These are phyloP conservation scores for Nemotelus pantherinus DNA, from an alignment of 2,888 invertebrate genomes.

Conservation along the genomic window DNA sequence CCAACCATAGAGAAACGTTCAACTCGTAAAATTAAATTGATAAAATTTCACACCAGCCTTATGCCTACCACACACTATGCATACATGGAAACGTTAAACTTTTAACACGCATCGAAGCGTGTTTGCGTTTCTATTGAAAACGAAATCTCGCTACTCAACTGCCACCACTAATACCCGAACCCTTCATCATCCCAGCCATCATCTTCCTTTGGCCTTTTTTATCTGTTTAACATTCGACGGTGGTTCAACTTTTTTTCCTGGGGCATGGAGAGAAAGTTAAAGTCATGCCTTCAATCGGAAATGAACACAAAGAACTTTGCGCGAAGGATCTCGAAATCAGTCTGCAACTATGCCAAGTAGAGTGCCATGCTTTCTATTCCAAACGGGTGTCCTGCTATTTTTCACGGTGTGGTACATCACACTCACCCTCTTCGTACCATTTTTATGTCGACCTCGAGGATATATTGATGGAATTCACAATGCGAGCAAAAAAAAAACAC, in stretches of 20 bases:
- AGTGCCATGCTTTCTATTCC: neutral
- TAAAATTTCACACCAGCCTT: constrained; percentile 22
- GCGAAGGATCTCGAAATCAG: neutral
- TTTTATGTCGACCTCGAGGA: neutral
- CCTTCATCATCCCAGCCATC: too few relatives aligned
- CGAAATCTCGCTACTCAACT: neutral
- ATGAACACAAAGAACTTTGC: neutral
- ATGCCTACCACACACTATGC: neutral
- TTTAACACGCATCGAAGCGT: neutral
- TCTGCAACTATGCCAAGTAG: too few relatives aligned
- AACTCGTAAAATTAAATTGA: constrained; percentile 23
- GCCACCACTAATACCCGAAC: too few relatives aligned
- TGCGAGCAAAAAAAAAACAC: neutral
- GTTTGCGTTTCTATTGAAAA: neutral
- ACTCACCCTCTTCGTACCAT: neutral
- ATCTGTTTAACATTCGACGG: too few relatives aligned
- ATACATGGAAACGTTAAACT: neutral
- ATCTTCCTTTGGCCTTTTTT: too few relatives aligned
- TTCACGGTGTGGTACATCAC: neutral
- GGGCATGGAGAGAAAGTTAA: neutral
- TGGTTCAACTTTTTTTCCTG: neutral
- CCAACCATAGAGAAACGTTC: neutral
- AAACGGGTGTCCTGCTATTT: neutral
- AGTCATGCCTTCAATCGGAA: neutral
- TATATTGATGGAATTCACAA: neutral